These are phyloP conservation scores for Fringilla coelebs DNA, from an alignment of 2,797 vertebrate species.

Conservation along the genomic window DNA sequence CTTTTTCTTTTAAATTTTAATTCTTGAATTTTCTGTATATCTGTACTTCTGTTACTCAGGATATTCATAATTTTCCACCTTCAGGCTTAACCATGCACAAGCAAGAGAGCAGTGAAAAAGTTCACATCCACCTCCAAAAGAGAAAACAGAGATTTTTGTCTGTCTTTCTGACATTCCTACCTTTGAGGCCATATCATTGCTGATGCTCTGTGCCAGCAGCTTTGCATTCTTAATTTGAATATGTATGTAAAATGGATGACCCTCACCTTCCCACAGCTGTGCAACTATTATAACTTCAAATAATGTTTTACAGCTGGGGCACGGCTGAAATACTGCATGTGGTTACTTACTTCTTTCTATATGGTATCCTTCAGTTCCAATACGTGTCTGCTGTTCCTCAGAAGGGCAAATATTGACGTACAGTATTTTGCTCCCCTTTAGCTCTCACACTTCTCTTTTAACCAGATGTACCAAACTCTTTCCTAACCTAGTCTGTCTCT, in stretches of 20 bases:
- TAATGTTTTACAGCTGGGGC: conserved; percentile 71
- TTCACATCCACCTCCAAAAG: background rate
- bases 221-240: conserved; percentile 72
- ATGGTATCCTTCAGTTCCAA: conserved; percentile 66
- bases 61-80: background rate
- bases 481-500: conserved; percentile 63
- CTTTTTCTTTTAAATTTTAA: background rate
- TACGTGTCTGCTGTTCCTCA: conserved; percentile 64
- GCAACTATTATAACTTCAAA: conserved; percentile 71
- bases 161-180: conserved; percentile 51
- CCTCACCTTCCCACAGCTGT: conserved; percentile 66
- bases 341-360: conserved; percentile 56
- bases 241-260: conserved; percentile 66
- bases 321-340: conserved; percentile 67
- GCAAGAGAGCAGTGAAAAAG: background rate
- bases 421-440: conserved; percentile 60
- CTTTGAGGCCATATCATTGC: conserved; percentile 43
- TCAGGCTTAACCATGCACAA: background rate
- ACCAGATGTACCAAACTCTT: conserved; percentile 66
- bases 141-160: background rate
- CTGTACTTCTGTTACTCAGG: background rate
- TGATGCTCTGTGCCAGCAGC: conserved; percentile 62
- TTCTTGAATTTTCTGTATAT: background rate
- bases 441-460: conserved; percentile 58
- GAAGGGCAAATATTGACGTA: conserved; percentile 65